These are phyloP conservation scores for Chymomyza amoena DNA, from an alignment of 2,888 invertebrate species.

Conservation along the genomic window DNA sequence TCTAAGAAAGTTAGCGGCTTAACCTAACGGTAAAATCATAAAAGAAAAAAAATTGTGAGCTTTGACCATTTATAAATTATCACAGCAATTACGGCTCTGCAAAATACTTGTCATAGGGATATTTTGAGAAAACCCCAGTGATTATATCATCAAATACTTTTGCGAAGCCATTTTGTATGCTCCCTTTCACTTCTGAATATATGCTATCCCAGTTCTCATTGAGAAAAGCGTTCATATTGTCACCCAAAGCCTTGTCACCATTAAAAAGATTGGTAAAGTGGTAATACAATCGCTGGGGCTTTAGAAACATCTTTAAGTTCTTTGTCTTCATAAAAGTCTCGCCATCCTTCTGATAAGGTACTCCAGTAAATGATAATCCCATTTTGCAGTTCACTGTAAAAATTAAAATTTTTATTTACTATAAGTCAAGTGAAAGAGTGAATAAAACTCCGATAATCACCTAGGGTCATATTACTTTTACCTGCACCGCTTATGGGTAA, in stretches of 20 bases:
- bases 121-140: conserved; percentile 75
- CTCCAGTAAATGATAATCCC: conserved; percentile 38
- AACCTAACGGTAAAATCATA: too few species aligned
- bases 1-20: too few species aligned
- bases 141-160: conserved; percentile 71
- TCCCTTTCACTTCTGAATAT: conserved; percentile 40
- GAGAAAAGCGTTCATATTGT: conserved; percentile 79
- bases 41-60: too few species aligned
- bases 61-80: too few species aligned
- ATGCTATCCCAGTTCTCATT: conserved; percentile 79
- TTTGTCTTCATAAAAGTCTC: conserved; percentile 67
- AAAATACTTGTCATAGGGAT: conserved; percentile 55
- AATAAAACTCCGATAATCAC: conserved; percentile 32
- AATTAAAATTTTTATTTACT: neutral
- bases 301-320: conserved; percentile 50
- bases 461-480: conserved; percentile 59
- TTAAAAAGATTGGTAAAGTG: conserved; percentile 78
- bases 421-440: neutral
- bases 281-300: conserved; percentile 53
- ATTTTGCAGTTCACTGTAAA: conserved; percentile 22
- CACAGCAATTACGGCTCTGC: neutral
- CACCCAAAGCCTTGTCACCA: conserved; percentile 78
- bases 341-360: conserved; percentile 58
- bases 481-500: conserved; percentile 76
- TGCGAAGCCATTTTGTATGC: conserved; percentile 62